Evolutionary conservation across 2,113 vertebrate species (phyloP), one percentile per base, ranked within the genome.

Genomic region (Acanthisitta chloris): DNA sequence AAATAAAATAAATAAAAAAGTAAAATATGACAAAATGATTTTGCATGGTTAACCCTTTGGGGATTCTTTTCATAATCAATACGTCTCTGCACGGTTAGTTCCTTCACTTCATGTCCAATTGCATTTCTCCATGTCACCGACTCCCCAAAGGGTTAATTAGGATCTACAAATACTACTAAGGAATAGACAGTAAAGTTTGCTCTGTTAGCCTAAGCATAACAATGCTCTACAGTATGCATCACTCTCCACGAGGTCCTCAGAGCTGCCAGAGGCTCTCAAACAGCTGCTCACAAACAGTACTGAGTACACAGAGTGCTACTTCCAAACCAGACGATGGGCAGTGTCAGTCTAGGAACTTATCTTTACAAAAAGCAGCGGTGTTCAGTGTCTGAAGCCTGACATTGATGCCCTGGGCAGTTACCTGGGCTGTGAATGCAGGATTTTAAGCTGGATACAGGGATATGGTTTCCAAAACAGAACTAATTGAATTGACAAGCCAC

Each of bases 11-110:
- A n/a, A n/a, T n/a, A 66, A 98, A 86, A 97, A 97, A 97, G 95
- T 97, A 98, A 98, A 98, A 98, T 97, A 97, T 98, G 97, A 98
- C 97, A 98, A 98, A 98, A 98, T 98, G 97, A 97, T 97, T 97
- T 97, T 86, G 97, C 97, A 94, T 70, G 97, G 97, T 98, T 97
- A 98, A 98, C 97, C 98, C 97, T 97, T 97, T 97, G 98, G 97
- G 98, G 97, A 97, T 15, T n/a, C n/a, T n/a, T n/a, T n/a, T n/a
- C n/a, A n/a, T n/a, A n/a, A n/a, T n/a, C n/a, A n/a, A n/a, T n/a
- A n/a, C n/a, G n/a, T n/a, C 61, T 86, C 94, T 78, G 81, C 83
- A 84, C 94, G 81, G 93, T 94, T 69, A 66, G 74, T 92, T 93
- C 84, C 84, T 90, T 91, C 67, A 79, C 81, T 91, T 94, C 16